Evolutionary conservation across 2,797 vertebrate species (phyloP).

Genomic region (Pangasius larnaudii): DNA sequence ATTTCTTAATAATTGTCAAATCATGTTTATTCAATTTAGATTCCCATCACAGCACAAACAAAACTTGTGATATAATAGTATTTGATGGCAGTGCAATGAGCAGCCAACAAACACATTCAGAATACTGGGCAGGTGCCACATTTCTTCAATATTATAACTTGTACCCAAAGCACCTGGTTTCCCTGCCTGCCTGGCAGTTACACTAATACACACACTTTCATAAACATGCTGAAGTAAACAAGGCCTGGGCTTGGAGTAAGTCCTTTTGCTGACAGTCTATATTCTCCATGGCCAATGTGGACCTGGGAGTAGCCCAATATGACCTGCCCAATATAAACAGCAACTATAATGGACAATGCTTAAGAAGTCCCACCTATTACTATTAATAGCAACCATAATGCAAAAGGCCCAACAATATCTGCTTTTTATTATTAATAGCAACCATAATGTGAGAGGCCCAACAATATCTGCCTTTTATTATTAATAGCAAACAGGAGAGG

Average conservation of each 20-base stretch:
- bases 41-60: background rate
- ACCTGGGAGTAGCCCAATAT: slow-evolving; percentile 54
- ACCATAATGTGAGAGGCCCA: background rate
- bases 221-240: slow-evolving; percentile 51
- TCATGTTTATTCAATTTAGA: background rate
- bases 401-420: background rate
- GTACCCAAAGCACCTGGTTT: slow-evolving; percentile 63
- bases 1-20: background rate
- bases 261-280: slow-evolving; percentile 47
- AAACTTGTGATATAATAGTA: background rate
- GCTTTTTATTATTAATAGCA: slow-evolving; percentile 19
- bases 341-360: slow-evolving; percentile 17
- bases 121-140: slow-evolving; percentile 56
- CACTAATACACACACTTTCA: slow-evolving; percentile 25
- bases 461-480: slow-evolving; percentile 15
- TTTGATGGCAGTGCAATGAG: background rate
- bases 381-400: slow-evolving; percentile 25
- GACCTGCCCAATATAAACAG: slow-evolving; percentile 61
- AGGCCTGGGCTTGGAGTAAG: slow-evolving; percentile 26
- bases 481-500: slow-evolving; percentile 19
- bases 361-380: background rate
- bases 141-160: slow-evolving; percentile 58
- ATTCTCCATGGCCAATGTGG: slow-evolving; percentile 72
- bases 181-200: slow-evolving; percentile 14
- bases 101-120: slow-evolving; percentile 56